These are phyloP conservation scores for Drosophila tsacasi DNA, from an alignment of 1,140 invertebrate species.

Conservation along the genomic window DNA sequence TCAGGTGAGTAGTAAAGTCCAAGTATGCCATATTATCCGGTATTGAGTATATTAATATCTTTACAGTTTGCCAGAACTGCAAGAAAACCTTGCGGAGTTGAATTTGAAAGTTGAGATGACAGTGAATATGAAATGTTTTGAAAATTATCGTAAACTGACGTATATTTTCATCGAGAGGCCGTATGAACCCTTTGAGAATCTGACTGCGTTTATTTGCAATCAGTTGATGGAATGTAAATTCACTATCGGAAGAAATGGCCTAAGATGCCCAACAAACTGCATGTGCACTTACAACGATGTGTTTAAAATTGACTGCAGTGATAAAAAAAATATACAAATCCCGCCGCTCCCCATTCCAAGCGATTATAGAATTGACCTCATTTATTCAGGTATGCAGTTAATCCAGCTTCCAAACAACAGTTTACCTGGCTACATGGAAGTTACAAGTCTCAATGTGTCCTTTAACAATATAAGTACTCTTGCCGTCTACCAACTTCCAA, in stretches of 20 bases:
- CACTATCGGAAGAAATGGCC: neutral
- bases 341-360: neutral
- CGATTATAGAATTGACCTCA: no score
- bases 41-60: no score
- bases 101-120: neutral
- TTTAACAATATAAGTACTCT: neutral
- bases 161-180: neutral
- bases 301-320: no score
- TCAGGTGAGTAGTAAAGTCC: neutral
- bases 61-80: neutral
- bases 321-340: neutral
- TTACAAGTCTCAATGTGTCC: neutral
- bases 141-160: neutral
- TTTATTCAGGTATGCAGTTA: no score
- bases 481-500: neutral
- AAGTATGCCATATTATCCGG: no score
- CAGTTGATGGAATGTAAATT: accelerated
- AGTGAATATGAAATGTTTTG: neutral
- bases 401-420: neutral
- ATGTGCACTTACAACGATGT: neutral
- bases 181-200: neutral
- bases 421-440: neutral
- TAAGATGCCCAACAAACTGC: neutral
- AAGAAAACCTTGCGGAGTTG: neutral
- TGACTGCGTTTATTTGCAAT: neutral